These are phyloP conservation scores for Trichogramma pretiosum DNA, from an alignment of 1,140 invertebrate genomes.

Conservation along the genomic window DNA sequence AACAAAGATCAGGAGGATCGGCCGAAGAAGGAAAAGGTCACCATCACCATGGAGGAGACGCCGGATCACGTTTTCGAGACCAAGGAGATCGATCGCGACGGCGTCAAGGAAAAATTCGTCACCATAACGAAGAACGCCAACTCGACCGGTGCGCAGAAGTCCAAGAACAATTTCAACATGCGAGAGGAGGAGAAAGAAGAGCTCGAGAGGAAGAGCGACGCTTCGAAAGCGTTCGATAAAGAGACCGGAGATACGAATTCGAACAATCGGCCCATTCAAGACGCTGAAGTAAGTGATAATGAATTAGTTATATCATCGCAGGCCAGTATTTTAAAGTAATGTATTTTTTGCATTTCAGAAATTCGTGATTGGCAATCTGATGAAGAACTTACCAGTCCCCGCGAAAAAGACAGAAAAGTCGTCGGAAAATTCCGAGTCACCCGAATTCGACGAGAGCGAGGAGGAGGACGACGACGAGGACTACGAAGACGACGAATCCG, in stretches of 20 bases:
- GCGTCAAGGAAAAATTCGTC: conserved; percentile 16
- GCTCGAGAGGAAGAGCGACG: conserved; percentile 14
- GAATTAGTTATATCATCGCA: no score
- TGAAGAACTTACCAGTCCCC: conserved; percentile 13
- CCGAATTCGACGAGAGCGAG: conserved; percentile 1
- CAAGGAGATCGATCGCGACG: conserved; percentile 23
- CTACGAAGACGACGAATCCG: not conserved
- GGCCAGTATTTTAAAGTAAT: no score
- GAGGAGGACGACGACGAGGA: conserved; percentile 16
- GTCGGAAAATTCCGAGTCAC: not conserved
- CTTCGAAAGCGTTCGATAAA: conserved; percentile 12
- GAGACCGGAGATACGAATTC: conserved; percentile 2
- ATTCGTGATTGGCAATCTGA: conserved; percentile 13
- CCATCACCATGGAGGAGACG: conserved; percentile 25
- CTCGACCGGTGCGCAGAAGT: not conserved
- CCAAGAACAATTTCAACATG: not conserved
- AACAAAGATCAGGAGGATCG: not conserved
- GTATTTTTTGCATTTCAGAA: no score
- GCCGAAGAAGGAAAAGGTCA: conserved; percentile 19
- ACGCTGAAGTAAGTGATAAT: conserved; percentile 26
- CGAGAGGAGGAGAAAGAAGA: conserved; percentile 17
- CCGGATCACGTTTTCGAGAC: conserved; percentile 25
- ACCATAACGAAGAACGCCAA: conserved; percentile 19
- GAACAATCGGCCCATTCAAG: conserved; percentile 2
- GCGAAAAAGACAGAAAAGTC: not conserved